Evolutionary conservation across 2,888 invertebrate species (phyloP), one percentile per base, ranked within the genome.

Genomic region (Caenorhabditis zanzibari): DNA sequence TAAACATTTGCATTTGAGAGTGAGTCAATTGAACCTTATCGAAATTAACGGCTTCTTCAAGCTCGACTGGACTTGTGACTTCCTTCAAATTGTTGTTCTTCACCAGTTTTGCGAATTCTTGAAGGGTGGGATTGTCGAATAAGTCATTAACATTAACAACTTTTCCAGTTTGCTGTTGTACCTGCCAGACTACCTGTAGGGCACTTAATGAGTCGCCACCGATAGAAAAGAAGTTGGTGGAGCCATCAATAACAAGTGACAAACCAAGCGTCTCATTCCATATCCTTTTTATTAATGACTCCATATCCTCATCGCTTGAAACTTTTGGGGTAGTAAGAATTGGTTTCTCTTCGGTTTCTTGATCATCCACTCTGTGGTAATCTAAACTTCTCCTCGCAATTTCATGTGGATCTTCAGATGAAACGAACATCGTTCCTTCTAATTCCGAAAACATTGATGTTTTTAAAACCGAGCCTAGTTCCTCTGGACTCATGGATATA

Each of bases 121-220:
- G 28, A 54, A 91, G 88, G 2, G 59, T 75, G 0, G 90, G 88
- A 77, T 86, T 61, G 7, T 87, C 85, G 59, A 90, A 87, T 9
- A 91, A 49, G 7, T 81, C 71, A 38, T 87, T 84, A 1, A 88
- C 86, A 24, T 84, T 47, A 1, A 87, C 49, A 19, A 47, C 35
- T 12, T 73, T 68, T 9, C 73, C 64, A 2, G 86, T 49, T 10
- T 74, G 32, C 22, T 88, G 77, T 38, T 89, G 81, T 0, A 90
- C 74, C n/a, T 81, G 73, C 91, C 91, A 91, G 9, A 85, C 81
- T n/a, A 91, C 73, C 79, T 90, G 90, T 5, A 91, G 69, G 2
- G 87, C 91, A 66, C 85, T 91, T 24, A 91, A 76, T 10, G 91
- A 91, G 71, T 91, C 87, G 0, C 91, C 91, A 47, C 91, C 91